phyloP scores from a whole-genome alignment of 2,888 invertebrate genomes.

The Idaea aversata region DNA sequence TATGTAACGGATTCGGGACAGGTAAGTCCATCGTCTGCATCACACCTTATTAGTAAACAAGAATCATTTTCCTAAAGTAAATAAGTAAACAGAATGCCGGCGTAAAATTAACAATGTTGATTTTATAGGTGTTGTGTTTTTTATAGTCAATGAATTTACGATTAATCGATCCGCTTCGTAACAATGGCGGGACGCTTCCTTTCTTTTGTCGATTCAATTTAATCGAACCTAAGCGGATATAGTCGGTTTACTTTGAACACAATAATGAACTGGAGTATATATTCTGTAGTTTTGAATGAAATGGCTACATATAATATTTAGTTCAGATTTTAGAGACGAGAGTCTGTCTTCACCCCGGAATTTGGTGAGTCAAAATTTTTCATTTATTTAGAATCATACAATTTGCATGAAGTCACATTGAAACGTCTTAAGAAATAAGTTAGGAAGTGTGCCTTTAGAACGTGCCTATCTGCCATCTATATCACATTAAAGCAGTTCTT shows the following conservation, averaged over 20 bases:
- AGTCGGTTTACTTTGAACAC: conserved; percentile 29
- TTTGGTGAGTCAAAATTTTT: too few species aligned
- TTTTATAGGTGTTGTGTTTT: conserved; percentile 51
- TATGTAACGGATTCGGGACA: too few species aligned
- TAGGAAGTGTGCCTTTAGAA: too few species aligned
- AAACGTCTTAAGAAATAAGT: too few species aligned
- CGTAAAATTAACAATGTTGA: conserved; percentile 70
- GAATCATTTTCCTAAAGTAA: conserved; percentile 77
- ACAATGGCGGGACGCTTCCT: conserved; percentile 48
- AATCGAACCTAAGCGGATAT: conserved; percentile 32
- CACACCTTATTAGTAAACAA: conserved; percentile 68
- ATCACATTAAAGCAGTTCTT: too few species aligned
- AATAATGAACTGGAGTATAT: conserved; percentile 22
- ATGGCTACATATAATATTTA: neutral
- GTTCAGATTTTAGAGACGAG: too few species aligned
- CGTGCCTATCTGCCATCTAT: too few species aligned
- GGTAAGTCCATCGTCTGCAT: too few species aligned
- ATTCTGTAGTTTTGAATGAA: conserved; percentile 4
- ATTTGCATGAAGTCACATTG: too few species aligned
- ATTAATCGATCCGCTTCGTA: conserved; percentile 41
- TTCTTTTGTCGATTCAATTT: conserved; percentile 54
- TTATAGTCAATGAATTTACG: conserved; percentile 42
- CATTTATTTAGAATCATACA: too few species aligned
- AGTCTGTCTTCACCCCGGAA: too few species aligned
- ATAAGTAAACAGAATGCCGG: conserved; percentile 65